phyloP scores from a whole-genome alignment of 2,797 vertebrate species.

The Rhynchotus rufescens region DNA sequence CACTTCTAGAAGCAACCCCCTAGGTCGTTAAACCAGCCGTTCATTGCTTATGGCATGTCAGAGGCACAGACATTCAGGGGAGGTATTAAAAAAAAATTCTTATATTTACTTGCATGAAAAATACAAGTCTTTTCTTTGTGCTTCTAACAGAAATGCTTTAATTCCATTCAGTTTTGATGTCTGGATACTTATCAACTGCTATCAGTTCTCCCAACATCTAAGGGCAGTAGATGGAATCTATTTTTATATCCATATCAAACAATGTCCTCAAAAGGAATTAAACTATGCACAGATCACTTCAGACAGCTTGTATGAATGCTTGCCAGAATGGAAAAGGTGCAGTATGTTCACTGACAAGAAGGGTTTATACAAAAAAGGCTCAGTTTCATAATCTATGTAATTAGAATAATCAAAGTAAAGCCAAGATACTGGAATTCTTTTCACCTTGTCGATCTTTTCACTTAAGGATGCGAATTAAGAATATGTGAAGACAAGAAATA shows the following conservation, averaged over 20 bases:
- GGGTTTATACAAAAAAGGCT: neutral
- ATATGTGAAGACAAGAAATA: neutral
- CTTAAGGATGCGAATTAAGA: neutral
- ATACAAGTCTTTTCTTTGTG: neutral
- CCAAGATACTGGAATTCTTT: neutral
- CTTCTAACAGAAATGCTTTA: neutral
- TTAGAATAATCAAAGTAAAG: neutral
- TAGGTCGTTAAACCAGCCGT: neutral
- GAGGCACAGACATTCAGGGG: neutral
- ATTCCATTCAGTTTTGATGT: neutral
- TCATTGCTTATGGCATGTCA: neutral
- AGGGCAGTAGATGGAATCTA: neutral
- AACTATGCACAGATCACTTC: neutral
- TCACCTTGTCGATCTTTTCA: neutral
- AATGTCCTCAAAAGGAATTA: neutral
- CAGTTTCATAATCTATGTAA: neutral
- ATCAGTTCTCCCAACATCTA: neutral
- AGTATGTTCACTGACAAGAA: neutral
- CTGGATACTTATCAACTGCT: neutral
- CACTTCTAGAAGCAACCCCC: neutral
- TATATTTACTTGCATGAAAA: neutral
- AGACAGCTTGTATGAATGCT: neutral
- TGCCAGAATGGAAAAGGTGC: neutral
- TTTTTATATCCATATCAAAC: neutral
- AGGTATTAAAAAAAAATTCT: neutral